A percentile compares a stretch with the other conserved stretches of the same genome.
These are phyloP conservation scores for Diarsia brunnea DNA, from an alignment of 2,888 invertebrate genomes.

Conservation along the genomic window DNA sequence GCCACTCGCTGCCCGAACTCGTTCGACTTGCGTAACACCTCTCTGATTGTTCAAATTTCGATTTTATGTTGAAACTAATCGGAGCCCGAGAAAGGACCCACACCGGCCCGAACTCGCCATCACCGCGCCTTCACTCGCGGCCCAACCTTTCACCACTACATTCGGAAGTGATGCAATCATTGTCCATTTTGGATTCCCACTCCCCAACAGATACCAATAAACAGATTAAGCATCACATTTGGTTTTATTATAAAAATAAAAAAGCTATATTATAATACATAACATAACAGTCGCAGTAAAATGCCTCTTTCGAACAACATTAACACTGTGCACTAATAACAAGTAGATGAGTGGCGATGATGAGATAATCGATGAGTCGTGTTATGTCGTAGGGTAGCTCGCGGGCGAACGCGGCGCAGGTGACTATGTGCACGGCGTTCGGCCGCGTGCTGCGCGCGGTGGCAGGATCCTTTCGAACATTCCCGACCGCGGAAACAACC, in stretches of 20 bases:
- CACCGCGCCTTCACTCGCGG: conserved; percentile 75
- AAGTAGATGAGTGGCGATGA: conserved; percentile 85
- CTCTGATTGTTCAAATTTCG: conserved; percentile 79
- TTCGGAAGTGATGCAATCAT: conserved; percentile 82
- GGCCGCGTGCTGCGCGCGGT: conserved; percentile 71
- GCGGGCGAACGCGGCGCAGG: conserved; percentile 77
- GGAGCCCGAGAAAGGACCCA: conserved; percentile 81
- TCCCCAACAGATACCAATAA: conserved; percentile 77
- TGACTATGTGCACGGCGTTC: conserved; percentile 86
- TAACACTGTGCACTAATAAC: conserved; percentile 90
- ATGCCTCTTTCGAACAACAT: conserved; percentile 85
- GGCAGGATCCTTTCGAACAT: conserved; percentile 64
- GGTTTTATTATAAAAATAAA: conserved; percentile 88
- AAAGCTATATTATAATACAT: conserved; percentile 88
- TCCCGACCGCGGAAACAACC: conserved; percentile 32
- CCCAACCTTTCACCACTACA: conserved; percentile 88
- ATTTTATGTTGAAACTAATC: conserved; percentile 79
- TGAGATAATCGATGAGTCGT: conserved; percentile 75
- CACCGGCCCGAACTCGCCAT: conserved; percentile 64
- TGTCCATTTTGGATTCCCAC: conserved; percentile 67
- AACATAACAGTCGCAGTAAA: conserved; percentile 89
- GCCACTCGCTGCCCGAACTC: conserved; percentile 49
- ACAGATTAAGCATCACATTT: conserved; percentile 83
- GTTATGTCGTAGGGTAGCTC: conserved; percentile 69
- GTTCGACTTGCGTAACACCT: conserved; percentile 76